Conservation (phyloP, 53 echinoderm and acorn worm species). For the Holothuria leucospilota region DNA sequence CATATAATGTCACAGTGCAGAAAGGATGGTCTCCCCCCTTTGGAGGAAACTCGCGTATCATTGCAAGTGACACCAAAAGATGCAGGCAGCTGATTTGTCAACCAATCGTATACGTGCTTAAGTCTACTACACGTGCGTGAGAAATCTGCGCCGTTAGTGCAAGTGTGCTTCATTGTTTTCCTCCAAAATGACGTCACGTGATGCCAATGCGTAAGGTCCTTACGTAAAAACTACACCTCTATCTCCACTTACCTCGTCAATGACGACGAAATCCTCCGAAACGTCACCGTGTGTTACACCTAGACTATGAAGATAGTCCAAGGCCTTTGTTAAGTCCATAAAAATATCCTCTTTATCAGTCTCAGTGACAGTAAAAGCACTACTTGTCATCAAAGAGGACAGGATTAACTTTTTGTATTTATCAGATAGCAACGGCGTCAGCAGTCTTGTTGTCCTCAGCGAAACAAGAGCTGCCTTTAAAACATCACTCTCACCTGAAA, state of each 20-base stretch:
- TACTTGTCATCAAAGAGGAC: constrained; percentile 59
- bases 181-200: too few species aligned
- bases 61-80: too few species aligned
- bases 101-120: too few species aligned
- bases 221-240: too few species aligned
- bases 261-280: constrained; percentile 74
- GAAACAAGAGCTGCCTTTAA: neutral
- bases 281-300: constrained; percentile 75
- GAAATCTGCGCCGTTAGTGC: too few species aligned
- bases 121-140: too few species aligned
- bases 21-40: too few species aligned
- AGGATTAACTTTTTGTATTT: constrained; percentile 61
- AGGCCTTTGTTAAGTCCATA: constrained; percentile 70
- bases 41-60: too few species aligned
- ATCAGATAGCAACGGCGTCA: neutral
- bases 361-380: constrained; percentile 58
- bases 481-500: neutral
- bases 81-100: too few species aligned
- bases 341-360: constrained; percentile 74
- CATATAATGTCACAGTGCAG: too few species aligned
- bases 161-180: too few species aligned
- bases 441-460: constrained; percentile 8
- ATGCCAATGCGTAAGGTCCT: too few species aligned
- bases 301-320: constrained; percentile 81
- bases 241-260: constrained; percentile 74